phyloP scores from a whole-genome alignment of 2,888 invertebrate species.

The Apocheima hispidaria region DNA sequence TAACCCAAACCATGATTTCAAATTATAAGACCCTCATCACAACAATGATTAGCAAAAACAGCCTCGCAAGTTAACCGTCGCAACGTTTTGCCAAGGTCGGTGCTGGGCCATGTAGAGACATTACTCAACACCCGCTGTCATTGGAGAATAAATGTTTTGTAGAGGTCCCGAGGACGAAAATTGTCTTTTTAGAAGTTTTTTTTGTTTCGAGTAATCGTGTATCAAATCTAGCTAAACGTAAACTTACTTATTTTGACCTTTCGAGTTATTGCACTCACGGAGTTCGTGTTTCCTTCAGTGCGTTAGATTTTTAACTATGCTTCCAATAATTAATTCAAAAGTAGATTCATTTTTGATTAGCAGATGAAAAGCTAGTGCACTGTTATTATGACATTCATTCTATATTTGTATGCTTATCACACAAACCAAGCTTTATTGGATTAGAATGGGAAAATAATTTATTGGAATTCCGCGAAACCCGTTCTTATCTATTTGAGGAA shows the following conservation, averaged over 20 bases:
- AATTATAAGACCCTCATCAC: conserved; percentile 19
- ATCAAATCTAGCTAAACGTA: neutral
- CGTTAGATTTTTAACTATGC: too few relatives aligned
- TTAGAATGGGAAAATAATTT: too few relatives aligned
- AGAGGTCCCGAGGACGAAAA: conserved; percentile 16
- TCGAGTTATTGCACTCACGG: too few relatives aligned
- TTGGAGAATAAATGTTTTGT: conserved; percentile 50
- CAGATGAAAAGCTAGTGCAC: too few relatives aligned
- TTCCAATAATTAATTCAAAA: too few relatives aligned
- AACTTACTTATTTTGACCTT: neutral
- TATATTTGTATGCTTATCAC: too few relatives aligned
- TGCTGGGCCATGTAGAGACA: conserved; percentile 44
- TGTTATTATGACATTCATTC: too few relatives aligned
- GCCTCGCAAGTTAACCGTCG: conserved; percentile 44
- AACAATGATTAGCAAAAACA: conserved; percentile 41
- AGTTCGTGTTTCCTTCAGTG: too few relatives aligned
- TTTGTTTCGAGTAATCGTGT: neutral
- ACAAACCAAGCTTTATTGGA: too few relatives aligned
- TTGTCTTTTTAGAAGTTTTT: conserved; percentile 23
- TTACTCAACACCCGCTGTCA: conserved; percentile 51
- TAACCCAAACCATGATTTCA: conserved; percentile 3
- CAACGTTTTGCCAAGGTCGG: conserved; percentile 24
- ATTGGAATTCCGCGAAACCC: too few relatives aligned
- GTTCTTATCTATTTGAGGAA: too few relatives aligned
- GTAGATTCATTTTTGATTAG: too few relatives aligned